Percentiles rank a stretch among this genome's conserved stretches.
phyloP scores from a whole-genome alignment of 2,113 vertebrate genomes.

The Macquaria ambigua region DNA sequence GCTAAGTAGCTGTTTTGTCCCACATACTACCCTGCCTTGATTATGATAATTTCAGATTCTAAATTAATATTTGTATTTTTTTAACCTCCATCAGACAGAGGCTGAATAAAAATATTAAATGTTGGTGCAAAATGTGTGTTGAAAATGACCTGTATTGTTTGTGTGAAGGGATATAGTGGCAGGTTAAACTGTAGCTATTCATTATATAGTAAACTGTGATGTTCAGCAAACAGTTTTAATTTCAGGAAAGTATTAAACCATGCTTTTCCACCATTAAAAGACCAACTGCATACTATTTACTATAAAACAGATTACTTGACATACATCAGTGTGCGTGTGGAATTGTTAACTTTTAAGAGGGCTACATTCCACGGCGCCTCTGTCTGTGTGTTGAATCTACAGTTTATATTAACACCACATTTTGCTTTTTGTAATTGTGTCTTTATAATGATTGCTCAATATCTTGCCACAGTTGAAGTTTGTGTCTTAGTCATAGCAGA shows the following conservation, averaged over 20 bases:
- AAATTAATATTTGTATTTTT: background rate
- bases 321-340: background rate
- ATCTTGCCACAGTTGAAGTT: background rate
- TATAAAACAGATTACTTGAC: background rate
- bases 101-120: background rate
- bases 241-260: background rate
- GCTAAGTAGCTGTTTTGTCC: no score
- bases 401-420: background rate
- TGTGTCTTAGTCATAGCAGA: slow-evolving; percentile 36
- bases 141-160: background rate
- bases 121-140: background rate
- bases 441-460: background rate
- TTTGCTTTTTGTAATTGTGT: background rate
- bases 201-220: background rate
- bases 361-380: background rate
- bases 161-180: background rate
- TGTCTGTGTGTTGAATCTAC: background rate
- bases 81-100: background rate
- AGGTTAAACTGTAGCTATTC: background rate
- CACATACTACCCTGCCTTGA: no score
- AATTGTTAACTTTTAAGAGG: background rate
- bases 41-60: background rate
- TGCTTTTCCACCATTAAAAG: background rate
- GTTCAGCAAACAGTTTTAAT: background rate
- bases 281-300: background rate